Evolutionary conservation across 2,888 invertebrate species (phyloP).

Genomic region (Lithodes maja): DNA sequence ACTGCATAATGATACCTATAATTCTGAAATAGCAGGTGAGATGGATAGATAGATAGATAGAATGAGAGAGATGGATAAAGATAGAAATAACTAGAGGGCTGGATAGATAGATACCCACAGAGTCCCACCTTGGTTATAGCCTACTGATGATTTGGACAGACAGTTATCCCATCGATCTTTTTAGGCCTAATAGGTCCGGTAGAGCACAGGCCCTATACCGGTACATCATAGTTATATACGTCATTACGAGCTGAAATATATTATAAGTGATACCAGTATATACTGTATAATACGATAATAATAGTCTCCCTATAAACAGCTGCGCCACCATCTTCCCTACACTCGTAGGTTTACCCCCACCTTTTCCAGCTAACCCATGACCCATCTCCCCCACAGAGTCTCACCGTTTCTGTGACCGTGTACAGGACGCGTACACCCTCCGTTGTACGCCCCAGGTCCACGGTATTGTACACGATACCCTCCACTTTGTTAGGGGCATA

Average conservation of each 20-base stretch:
- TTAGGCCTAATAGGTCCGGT: no score
- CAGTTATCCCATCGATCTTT: no score
- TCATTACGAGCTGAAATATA: no score
- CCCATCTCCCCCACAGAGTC: conserved; percentile 76
- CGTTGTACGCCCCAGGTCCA: conserved; percentile 82
- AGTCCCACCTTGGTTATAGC: no score
- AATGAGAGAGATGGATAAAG: background rate
- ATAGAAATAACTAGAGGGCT: background rate
- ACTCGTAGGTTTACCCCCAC: no score
- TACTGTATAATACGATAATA: no score
- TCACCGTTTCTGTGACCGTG: conserved; percentile 80
- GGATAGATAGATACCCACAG: background rate
- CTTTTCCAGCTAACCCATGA: background rate
- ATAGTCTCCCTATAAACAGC: no score
- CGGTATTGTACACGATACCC: conserved; percentile 81
- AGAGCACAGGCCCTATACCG: no score
- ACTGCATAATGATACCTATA: conserved; percentile 80
- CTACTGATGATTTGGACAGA: no score
- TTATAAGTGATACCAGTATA: no score
- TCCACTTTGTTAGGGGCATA: conserved; percentile 79
- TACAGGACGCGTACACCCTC: conserved; percentile 82
- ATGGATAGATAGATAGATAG: background rate
- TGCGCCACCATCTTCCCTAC: no score
- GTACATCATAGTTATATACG: no score
- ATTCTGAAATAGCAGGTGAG: conserved; percentile 80